These are phyloP conservation scores for Axis porcinus DNA, from an alignment of 2,113 vertebrate species.

Conservation along the genomic window DNA sequence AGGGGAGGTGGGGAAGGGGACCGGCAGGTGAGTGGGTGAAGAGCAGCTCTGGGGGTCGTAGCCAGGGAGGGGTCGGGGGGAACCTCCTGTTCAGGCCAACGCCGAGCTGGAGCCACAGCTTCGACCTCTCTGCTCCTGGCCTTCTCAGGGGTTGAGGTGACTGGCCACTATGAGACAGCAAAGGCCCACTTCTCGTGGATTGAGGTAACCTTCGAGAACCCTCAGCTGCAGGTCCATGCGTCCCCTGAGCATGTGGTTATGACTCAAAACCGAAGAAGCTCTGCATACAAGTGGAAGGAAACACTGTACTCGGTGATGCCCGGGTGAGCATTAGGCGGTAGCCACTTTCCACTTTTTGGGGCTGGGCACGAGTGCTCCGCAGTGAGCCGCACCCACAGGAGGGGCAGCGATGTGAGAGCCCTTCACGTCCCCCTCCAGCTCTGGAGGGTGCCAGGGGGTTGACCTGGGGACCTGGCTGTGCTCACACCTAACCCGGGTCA, in stretches of 20 bases:
- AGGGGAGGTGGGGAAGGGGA: neutral
- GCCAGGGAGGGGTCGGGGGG: neutral
- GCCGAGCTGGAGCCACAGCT: neutral
- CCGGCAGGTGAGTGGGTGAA: neutral
- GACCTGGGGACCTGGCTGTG: neutral
- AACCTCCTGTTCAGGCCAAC: neutral
- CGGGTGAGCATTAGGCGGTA: conserved; percentile 5
- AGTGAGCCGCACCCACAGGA: neutral
- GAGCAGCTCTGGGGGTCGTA: neutral
- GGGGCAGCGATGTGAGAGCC: neutral
- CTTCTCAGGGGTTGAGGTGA: conserved; percentile 74
- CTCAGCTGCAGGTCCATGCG: neutral
- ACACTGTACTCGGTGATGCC: neutral
- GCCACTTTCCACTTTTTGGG: neutral
- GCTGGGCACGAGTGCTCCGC: neutral
- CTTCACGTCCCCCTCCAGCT: neutral
- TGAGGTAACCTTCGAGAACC: conserved; percentile 62
- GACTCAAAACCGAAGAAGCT: conserved; percentile 1
- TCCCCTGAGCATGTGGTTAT: conserved; percentile 40
- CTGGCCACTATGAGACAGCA: conserved; percentile 47
- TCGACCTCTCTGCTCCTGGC: neutral
- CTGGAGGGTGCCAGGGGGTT: neutral
- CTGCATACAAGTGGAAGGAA: conserved; percentile 45
- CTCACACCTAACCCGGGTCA: neutral
- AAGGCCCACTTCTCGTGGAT: conserved; percentile 65